phyloP scores from a whole-genome alignment of 2,888 invertebrate species.

The Piscicola geometra region DNA sequence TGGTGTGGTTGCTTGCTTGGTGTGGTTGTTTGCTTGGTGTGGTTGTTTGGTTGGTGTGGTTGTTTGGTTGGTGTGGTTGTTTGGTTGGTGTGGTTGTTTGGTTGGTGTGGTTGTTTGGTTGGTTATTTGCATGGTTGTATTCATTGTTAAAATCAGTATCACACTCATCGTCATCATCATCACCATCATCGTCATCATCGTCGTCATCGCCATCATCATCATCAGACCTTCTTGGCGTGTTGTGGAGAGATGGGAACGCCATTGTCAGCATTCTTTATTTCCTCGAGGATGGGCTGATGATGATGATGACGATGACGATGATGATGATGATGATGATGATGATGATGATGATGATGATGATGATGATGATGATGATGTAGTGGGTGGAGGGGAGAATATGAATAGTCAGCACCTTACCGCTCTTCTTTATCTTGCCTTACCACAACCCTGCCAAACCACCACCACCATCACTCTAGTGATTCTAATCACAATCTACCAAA shows the following conservation, averaged over 20 bases:
- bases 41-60: not conserved
- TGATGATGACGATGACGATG: slow-evolving; percentile 33
- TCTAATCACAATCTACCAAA: no score
- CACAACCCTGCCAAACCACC: no score
- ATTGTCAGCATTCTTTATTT: slow-evolving; percentile 85
- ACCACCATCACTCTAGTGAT: no score
- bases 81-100: not conserved
- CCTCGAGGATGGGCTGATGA: slow-evolving; percentile 79
- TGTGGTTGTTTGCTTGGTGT: not conserved
- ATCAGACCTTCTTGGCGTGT: slow-evolving; percentile 68
- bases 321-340: slow-evolving; percentile 31
- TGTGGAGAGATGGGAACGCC: slow-evolving; percentile 82
- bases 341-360: slow-evolving; percentile 30
- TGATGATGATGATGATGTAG: slow-evolving; percentile 26
- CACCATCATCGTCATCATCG: not conserved
- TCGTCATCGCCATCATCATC: not conserved
- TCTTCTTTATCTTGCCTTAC: no score
- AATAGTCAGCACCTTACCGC: no score
- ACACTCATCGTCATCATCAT: no score
- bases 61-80: not conserved
- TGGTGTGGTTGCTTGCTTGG: not conserved
- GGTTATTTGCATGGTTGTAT: not conserved
- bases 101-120: not conserved
- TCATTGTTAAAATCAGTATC: not conserved
- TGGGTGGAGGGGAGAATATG: no score